Conservation (phyloP, 2,888 invertebrate genomes). For the Agrilus biguttatus region DNA sequence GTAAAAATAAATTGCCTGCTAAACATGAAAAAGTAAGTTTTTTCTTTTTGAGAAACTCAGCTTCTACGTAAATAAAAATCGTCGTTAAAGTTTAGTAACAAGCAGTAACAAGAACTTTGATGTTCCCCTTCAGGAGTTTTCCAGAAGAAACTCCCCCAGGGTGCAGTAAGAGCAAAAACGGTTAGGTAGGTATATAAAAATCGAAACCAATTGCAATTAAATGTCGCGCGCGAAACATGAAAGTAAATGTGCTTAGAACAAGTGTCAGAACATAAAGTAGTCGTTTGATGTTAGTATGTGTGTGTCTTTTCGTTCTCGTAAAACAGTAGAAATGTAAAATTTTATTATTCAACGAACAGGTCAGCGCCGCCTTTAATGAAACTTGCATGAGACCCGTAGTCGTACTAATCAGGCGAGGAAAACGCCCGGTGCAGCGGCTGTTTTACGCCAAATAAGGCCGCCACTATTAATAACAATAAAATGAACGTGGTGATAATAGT, state of each 20-base stretch:
- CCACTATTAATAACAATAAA: constrained; percentile 36
- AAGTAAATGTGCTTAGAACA: constrained; percentile 17
- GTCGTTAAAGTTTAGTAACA: constrained; percentile 20
- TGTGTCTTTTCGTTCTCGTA: constrained; percentile 18
- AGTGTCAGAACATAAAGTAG: constrained; percentile 13
- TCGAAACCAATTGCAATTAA: constrained; percentile 13
- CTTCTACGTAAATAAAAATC: constrained; percentile 20
- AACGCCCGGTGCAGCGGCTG: constrained; percentile 28
- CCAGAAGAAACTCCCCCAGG: no score
- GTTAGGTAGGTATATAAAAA: constrained; percentile 1
- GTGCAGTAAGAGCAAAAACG: neutral
- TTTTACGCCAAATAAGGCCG: constrained; percentile 29
- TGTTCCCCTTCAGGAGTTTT: no score
- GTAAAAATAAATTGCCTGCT: no score
- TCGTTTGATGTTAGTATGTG: no score
- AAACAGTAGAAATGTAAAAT: constrained; percentile 26
- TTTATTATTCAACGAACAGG: constrained; percentile 27
- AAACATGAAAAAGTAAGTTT: no score
- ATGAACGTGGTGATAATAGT: constrained; percentile 35
- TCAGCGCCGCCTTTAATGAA: constrained; percentile 21
- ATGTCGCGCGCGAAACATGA: constrained; percentile 18
- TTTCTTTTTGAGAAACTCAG: neutral
- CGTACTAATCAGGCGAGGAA: constrained; percentile 32
- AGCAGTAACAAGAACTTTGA: constrained; percentile 11
- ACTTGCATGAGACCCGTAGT: constrained; percentile 24